Evolutionary conservation across 1,140 invertebrate genomes (phyloP).

Genomic region (Drosophila ogumai): DNA sequence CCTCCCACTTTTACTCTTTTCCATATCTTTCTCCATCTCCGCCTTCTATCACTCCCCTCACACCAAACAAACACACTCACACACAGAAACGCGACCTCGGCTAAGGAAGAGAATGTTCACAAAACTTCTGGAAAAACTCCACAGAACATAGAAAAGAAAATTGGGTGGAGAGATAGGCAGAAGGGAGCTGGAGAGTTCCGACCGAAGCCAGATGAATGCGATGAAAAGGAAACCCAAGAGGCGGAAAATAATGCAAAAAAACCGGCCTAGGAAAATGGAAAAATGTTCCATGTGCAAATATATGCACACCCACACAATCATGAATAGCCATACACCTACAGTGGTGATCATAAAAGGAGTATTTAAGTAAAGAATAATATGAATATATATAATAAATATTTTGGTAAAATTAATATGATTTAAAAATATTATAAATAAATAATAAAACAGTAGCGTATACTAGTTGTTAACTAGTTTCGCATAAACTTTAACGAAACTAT

Average conservation of each 20-base stretch:
- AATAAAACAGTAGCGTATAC: no score
- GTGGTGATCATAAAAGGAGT: neutral
- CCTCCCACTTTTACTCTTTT: slow-evolving; percentile 39
- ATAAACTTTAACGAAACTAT: neutral
- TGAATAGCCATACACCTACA: slow-evolving; percentile 18
- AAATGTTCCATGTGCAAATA: slow-evolving; percentile 49
- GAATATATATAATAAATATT: neutral
- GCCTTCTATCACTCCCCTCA: neutral
- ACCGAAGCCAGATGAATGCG: slow-evolving; percentile 72
- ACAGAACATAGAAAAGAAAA: slow-evolving; percentile 14
- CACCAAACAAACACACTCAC: slow-evolving; percentile 4
- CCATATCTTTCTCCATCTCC: slow-evolving; percentile 1
- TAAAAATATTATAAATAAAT: neutral
- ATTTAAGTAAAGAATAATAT: neutral
- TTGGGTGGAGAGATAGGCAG: neutral
- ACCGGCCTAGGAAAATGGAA: slow-evolving; percentile 56
- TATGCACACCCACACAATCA: slow-evolving; percentile 1
- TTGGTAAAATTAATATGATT: neutral
- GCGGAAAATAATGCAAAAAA: slow-evolving; percentile 61
- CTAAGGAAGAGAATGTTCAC: slow-evolving; percentile 56
- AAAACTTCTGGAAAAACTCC: slow-evolving; percentile 54
- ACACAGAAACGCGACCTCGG: slow-evolving; percentile 63
- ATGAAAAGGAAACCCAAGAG: slow-evolving; percentile 64
- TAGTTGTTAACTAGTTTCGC: neutral
- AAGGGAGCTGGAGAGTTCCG: slow-evolving; percentile 3